Base-by-base conservation (phyloP, 1,140 invertebrate species). In the Drosophila ironensis region DNA sequence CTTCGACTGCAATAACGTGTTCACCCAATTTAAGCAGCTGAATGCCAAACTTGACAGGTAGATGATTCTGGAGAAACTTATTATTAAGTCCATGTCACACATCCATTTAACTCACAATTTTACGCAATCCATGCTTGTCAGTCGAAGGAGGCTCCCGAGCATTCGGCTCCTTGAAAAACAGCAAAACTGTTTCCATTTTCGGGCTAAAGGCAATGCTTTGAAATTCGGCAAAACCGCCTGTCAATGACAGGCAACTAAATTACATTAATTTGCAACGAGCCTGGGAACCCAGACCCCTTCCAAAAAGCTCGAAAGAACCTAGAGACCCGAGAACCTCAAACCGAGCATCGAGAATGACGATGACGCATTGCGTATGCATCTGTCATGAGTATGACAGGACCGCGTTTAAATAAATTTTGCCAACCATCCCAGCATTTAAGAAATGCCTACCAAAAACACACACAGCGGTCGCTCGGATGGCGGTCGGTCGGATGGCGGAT, bases 401-500 rank as follows among this genome's bases (percentile, higher is more conserved):
- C 77, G 78, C 72, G 77, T 77, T 82, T 82, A 82, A 84, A 82
- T 82, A 82, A 82, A 84, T 82, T 82, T 59, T 64, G 54, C 52
- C 41, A 38, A 33, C 50, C 61, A 44, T 27, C 50, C 68, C 67
- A 60, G 35, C 69, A 84, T 82, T 82, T 82, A 82, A 82, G 77
- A 82, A 84, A 82, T 73, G 72, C 77, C 67, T 35, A 38, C 52
- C 64, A 69, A 57, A 48, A n/a, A n/a, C n/a, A n/a, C n/a, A n/a
- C n/a, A n/a, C n/a, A n/a, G n/a, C n/a, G n/a, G n/a, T n/a, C n/a
- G n/a, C n/a, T n/a, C n/a, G n/a, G n/a, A n/a, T n/a, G n/a, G n/a
- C n/a, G n/a, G 33, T 0, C 6, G 6, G 12, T 2, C 20, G 2
- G 4, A 9, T 11, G 11, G 40, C 6, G 7, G 20, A 20, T 11